phyloP scores from a whole-genome alignment of 2,113 vertebrate species.

The Prietella phreatophila region DNA sequence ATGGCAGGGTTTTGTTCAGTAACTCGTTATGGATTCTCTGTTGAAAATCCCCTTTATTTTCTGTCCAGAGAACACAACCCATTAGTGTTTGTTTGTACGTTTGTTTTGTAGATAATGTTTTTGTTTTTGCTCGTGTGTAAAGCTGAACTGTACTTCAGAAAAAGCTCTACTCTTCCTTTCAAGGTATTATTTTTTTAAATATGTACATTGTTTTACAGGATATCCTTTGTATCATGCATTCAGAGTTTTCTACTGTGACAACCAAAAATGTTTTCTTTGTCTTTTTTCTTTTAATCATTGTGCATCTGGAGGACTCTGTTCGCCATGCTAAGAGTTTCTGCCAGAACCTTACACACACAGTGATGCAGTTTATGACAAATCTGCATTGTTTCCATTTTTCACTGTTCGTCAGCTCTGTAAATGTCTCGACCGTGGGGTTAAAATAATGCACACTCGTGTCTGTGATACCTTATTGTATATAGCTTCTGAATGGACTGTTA shows the following conservation, averaged over 20 bases:
- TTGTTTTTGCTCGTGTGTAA: slow-evolving; percentile 23
- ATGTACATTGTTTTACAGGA: slow-evolving; percentile 39
- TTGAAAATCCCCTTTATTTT: slow-evolving; percentile 16
- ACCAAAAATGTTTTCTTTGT: slow-evolving; percentile 44
- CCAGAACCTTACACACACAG: neutral
- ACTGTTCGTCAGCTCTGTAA: slow-evolving; percentile 32
- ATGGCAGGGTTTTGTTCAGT: neutral
- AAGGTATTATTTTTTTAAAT: slow-evolving; percentile 37
- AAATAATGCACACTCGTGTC: slow-evolving; percentile 35
- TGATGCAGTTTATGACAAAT: slow-evolving; percentile 2
- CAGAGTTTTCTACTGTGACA: slow-evolving; percentile 48
- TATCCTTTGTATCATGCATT: slow-evolving; percentile 49
- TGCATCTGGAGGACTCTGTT: slow-evolving; percentile 13
- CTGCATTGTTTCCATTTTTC: neutral
- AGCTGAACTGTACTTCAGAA: slow-evolving; percentile 23
- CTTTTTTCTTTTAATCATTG: slow-evolving; percentile 11
- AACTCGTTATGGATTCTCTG: neutral
- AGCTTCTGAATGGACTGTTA: slow-evolving; percentile 41
- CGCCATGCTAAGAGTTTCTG: neutral
- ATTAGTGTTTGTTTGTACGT: neutral
- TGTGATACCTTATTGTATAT: slow-evolving; percentile 48
- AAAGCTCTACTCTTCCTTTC: slow-evolving; percentile 15
- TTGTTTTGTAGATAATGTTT: slow-evolving; percentile 30
- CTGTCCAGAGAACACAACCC: neutral
- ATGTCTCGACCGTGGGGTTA: slow-evolving; percentile 13